These are phyloP conservation scores for Boleophthalmus pectinirostris DNA, from an alignment of 2,113 vertebrate genomes.

Conservation along the genomic window DNA sequence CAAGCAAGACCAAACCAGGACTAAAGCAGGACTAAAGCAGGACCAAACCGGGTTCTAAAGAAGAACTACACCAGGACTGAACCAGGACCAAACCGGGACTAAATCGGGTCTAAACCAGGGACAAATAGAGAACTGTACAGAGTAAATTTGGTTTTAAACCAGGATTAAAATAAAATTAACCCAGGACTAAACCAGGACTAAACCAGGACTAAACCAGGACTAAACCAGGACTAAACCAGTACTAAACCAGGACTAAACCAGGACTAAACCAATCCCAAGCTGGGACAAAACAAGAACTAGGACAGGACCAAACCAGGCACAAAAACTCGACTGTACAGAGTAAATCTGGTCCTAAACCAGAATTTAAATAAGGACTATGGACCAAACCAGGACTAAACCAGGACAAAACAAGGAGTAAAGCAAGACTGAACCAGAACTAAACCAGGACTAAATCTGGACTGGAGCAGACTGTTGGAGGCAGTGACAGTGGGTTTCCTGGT, in stretches of 20 bases:
- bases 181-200: neutral
- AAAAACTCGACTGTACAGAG: neutral
- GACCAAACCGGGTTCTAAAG: too few species aligned
- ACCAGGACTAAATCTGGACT: neutral
- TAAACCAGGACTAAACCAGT: neutral
- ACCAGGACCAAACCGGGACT: neutral
- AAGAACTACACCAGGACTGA: neutral
- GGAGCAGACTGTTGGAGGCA: neutral
- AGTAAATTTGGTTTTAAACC: neutral
- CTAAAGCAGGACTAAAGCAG: neutral
- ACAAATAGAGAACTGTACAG: neutral
- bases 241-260: neutral
- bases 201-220: neutral
- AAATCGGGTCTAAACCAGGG: neutral
- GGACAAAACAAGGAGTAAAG: neutral
- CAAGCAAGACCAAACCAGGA: neutral
- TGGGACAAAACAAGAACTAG: neutral
- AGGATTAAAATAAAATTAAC: neutral
- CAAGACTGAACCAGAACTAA: neutral
- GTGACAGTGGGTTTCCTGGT: conserved; percentile 2
- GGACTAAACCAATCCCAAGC: neutral
- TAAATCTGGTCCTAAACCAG: neutral
- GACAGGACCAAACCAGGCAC: neutral
- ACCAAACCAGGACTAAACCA: neutral
- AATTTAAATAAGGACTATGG: neutral